Base-by-base conservation (phyloP, 30 jellyfish, hydroid and myxozoan species). In the Sanderia malayensis region DNA sequence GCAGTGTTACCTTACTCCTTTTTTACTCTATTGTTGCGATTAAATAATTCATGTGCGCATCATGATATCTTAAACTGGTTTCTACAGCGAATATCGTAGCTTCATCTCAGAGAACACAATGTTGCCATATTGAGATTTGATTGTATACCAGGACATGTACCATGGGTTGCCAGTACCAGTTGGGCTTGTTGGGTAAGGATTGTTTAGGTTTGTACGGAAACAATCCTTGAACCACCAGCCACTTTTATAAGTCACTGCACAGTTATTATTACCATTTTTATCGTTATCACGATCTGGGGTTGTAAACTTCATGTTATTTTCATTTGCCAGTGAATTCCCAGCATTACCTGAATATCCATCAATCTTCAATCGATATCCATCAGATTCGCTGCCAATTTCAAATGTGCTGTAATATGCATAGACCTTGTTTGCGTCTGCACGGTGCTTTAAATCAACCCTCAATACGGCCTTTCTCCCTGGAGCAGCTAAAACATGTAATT, bases 321-420 rank as follows among this genome's bases (percentile, higher is more conserved):
- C 24, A 37, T 2, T 41, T 15, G 32, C 41, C 17, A 68, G 19
- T 7, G 70, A 2, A 33, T 72, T 73, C 2, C 74, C 74, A 11
- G 73, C 61, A 25, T 18, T 49, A 18, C 74, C 74, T 1, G 84
- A 72, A 58, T 70, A 71, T 2, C 45, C 73, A 29, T 33, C 20
- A 28, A 47, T 61, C 0, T 9, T 24, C 44, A 71, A 11, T 3
- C 46, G 53, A 26, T 71, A 71, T n/a, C 73, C 46, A 6, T 49
- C 63, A 17, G 62, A 8, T 29, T 71, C 73, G 31, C 31, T 29
- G 20, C 33, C 34, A 47, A 71, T 52, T 44, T 26, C 20, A 27
- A 71, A 53, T 9, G 21, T 71, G 62, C 62, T 18, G 44, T 71
- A 71, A 11, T 22, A 17, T 13, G 73, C 84, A 25, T 23, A 27